phyloP scores from a whole-genome alignment of 2,113 vertebrate species.

The Sorex fumeus region DNA sequence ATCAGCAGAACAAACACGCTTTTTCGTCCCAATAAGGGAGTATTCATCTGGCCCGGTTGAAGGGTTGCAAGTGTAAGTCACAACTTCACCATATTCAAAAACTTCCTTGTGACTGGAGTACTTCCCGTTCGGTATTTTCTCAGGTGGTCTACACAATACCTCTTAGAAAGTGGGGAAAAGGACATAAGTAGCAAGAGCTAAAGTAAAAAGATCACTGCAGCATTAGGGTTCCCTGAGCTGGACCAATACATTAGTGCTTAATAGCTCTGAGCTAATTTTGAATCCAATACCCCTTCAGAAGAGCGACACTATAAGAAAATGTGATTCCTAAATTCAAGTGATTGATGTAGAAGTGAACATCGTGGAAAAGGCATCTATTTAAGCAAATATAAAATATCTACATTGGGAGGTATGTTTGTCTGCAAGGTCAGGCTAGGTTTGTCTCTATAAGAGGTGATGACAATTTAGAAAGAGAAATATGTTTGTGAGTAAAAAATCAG shows the following conservation, averaged over 20 bases:
- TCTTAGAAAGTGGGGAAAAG: conserved; percentile 66
- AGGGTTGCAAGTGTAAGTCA: conserved; percentile 81
- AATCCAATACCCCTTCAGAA: background rate
- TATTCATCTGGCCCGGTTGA: fast-evolving
- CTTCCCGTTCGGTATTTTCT: conserved; percentile 68
- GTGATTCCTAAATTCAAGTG: background rate
- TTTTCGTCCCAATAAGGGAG: conserved; percentile 67
- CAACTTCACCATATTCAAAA: conserved; percentile 78
- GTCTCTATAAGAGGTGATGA: too few species aligned
- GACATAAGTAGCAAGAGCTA: background rate
- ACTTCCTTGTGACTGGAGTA: fast-evolving
- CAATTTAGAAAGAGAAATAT: too few species aligned
- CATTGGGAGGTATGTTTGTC: too few species aligned
- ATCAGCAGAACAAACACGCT: conserved; percentile 36
- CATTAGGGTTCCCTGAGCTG: background rate
- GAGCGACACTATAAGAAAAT: background rate
- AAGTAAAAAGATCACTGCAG: background rate
- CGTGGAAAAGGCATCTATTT: too few species aligned
- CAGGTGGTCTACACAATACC: conserved; percentile 81
- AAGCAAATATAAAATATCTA: background rate
- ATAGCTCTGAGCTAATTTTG: background rate
- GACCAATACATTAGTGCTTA: conserved; percentile 27
- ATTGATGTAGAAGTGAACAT: background rate
- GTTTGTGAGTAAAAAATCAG: too few species aligned
- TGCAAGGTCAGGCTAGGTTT: too few species aligned